Evolutionary conservation across 1,140 invertebrate species (phyloP).

Genomic region (Euura lappo): DNA sequence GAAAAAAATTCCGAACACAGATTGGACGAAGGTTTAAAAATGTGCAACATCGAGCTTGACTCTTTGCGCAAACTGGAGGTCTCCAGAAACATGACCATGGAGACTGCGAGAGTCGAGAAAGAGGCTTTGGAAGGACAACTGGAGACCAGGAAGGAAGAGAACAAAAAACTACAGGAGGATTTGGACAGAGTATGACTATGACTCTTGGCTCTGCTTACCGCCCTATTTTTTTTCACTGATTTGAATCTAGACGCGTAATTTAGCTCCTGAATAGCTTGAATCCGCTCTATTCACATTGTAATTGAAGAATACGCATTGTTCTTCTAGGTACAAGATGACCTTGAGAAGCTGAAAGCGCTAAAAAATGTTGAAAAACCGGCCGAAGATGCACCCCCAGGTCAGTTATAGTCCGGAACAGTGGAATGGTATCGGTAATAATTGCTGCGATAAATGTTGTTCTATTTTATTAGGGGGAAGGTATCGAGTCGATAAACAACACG

Average conservation of each 20-base stretch:
- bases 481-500: no score
- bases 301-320: background rate
- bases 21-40: constrained; percentile 39
- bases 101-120: constrained; percentile 53
- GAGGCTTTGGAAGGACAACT: constrained; percentile 44
- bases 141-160: constrained; percentile 45
- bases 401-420: no score
- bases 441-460: no score
- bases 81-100: constrained; percentile 48
- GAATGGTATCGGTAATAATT: no score
- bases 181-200: constrained; percentile 39
- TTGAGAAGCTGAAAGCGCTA: constrained; percentile 41
- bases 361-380: constrained; percentile 14
- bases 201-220: no score
- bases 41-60: constrained; percentile 54
- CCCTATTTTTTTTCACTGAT: no score
- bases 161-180: constrained; percentile 48
- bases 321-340: constrained; percentile 44
- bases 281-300: no score
- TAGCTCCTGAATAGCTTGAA: no score
- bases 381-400: no score
- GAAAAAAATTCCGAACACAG: constrained; percentile 42
- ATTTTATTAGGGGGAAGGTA: no score
- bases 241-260: no score
- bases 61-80: constrained; percentile 52